Base-by-base conservation (phyloP, 1,140 invertebrate genomes). In the Oedothorax gibbosus region DNA sequence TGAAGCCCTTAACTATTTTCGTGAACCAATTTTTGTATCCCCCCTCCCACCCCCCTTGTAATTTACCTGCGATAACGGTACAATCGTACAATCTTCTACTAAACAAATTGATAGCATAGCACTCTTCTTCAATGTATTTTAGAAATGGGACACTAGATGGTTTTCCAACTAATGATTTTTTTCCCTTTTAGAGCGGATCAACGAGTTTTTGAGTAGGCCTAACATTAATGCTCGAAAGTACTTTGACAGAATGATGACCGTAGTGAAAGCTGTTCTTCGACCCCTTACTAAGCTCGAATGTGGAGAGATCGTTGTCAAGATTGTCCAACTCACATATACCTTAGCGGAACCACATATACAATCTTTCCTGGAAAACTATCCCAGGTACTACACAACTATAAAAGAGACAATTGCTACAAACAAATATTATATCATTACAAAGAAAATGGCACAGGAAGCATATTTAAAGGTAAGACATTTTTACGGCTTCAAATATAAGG, bases 291-390 rank as follows among this genome's bases (percentile, higher is more conserved):
- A 84, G 49, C 68, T 66, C 18, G 53, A 71, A 53, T 84, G 81
- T 50, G 81, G 81, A 65, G 81, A 76, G 57, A 84, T 84, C 5
- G 72, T 84, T 35, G 57, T 84, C 18, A 84, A 84, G 56, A 56
- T 54, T 21, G 71, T 66, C 7, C 49, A 65, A 50, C 50, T 84
- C 12, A 75, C 7, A 12, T 66, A 84, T 20, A 12, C 54, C 51
- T 50, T n/a, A 11, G 50, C 57, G n/a, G 81, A 75, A 35, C 81
- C 81, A 1, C 60, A 65, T 57, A 54, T 76, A 10, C 81, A 84
- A 57, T 49, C 6, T 11, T 66, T 84, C 21, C 21, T 84, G 14
- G 50, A 50, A 49, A 56, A 76, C 20, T 35, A 75, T n/a, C 81
- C 81, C 35, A 9, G 14, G 15, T 84, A 76, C 50, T 75, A 76